Evolutionary conservation across 2,888 invertebrate species (phyloP).

Genomic region (Norana najaformis): DNA sequence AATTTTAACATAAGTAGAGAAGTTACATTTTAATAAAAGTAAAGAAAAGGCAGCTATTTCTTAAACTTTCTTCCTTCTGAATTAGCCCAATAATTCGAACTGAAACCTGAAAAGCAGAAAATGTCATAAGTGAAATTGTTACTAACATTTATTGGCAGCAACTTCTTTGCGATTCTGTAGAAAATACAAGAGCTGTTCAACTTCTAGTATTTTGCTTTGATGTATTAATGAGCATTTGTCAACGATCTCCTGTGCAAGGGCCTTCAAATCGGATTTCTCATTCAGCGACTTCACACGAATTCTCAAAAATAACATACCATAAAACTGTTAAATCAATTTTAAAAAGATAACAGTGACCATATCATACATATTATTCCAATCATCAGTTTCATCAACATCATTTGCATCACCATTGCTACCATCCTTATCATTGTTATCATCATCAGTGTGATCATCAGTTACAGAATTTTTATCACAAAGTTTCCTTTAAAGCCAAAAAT

Average conservation of each 20-base stretch:
- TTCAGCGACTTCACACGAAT: conserved; percentile 77
- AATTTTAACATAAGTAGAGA: too few relatives aligned
- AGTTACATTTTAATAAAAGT: neutral
- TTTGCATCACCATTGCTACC: too few relatives aligned
- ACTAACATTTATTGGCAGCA: conserved; percentile 8
- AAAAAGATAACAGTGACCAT: too few relatives aligned
- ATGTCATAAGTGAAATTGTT: neutral
- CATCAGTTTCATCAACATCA: too few relatives aligned
- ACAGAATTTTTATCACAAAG: neutral
- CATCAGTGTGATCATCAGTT: neutral
- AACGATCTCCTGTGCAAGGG: conserved; percentile 80
- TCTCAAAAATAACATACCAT: conserved; percentile 45
- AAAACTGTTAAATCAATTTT: neutral
- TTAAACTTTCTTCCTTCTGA: neutral
- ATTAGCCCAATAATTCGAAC: neutral
- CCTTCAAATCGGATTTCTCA: conserved; percentile 76
- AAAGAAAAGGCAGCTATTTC: neutral
- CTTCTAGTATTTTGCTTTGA: conserved; percentile 78
- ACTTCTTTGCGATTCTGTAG: conserved; percentile 74
- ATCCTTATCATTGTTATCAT: too few relatives aligned
- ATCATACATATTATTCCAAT: too few relatives aligned
- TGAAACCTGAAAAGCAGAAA: neutral
- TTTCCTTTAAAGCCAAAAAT: neutral
- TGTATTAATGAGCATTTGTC: conserved; percentile 84
- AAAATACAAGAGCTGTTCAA: conserved; percentile 84